Percentiles rank a stretch among this genome's conserved stretches.
These are phyloP conservation scores for Drosophila longiperda DNA, from an alignment of 2,888 invertebrate species.

Conservation along the genomic window DNA sequence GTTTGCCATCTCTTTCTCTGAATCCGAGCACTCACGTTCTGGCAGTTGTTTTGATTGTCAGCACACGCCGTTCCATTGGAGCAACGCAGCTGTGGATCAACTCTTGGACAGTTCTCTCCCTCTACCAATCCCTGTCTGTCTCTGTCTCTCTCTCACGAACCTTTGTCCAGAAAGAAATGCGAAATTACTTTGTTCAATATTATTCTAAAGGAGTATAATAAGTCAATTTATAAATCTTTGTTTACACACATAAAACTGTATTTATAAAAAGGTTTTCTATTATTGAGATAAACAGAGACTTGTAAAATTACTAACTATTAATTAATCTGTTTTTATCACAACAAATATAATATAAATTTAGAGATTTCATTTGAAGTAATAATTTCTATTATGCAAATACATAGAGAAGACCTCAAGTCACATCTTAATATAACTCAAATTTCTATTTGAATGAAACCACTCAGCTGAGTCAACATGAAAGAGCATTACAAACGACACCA, in stretches of 20 bases:
- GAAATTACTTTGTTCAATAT: slow-evolving; percentile 11
- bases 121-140: background rate
- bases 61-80: slow-evolving; percentile 52
- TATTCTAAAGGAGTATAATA: slow-evolving; percentile 3
- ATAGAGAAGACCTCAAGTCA: background rate
- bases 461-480: slow-evolving; percentile 51
- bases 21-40: slow-evolving; percentile 26
- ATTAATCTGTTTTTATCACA: too few species aligned
- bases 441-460: slow-evolving; percentile 26
- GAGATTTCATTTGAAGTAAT: background rate
- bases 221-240: background rate
- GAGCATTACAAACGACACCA: slow-evolving; percentile 15
- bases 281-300: background rate
- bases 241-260: background rate
- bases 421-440: background rate
- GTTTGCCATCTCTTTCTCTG: slow-evolving; percentile 28
- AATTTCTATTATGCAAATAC: background rate
- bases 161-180: slow-evolving; percentile 15
- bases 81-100: slow-evolving; percentile 41
- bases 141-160: background rate
- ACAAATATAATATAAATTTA: background rate
- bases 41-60: slow-evolving; percentile 48
- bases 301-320: too few species aligned
- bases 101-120: slow-evolving; percentile 14
- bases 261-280: background rate